Conservation (phyloP, 2,888 invertebrate species). For the Drosophila mimetica region DNA sequence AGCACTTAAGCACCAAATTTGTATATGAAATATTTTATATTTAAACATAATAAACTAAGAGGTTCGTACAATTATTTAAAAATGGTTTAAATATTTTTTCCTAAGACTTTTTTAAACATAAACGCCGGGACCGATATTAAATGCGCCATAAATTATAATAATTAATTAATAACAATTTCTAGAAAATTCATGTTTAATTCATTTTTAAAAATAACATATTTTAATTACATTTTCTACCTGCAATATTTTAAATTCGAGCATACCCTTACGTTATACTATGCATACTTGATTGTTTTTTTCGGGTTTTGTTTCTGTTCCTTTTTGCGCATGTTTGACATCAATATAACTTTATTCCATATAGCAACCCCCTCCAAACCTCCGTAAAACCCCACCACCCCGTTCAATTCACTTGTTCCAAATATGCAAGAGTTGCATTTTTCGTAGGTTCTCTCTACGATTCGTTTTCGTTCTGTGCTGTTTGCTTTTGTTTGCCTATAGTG, state of each 20-base stretch:
- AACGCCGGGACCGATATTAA: too few species aligned
- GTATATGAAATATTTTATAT: too few species aligned
- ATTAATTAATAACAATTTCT: too few species aligned
- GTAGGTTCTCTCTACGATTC: conserved; percentile 16
- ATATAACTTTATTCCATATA: conserved; percentile 67
- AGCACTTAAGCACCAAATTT: too few species aligned
- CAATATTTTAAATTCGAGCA: conserved; percentile 17
- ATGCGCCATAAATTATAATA: too few species aligned
- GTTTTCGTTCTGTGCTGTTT: conserved; percentile 6
- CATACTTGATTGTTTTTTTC: conserved; percentile 44
- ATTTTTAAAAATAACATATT: not conserved
- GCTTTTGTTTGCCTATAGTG: conserved; percentile 45
- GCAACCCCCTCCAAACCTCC: conserved; percentile 2
- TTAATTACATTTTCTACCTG: not conserved
- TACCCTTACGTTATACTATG: conserved; percentile 31
- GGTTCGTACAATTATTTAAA: too few species aligned
- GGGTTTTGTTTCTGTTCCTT: conserved; percentile 50
- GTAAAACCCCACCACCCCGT: conserved; percentile 43
- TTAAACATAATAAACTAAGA: too few species aligned
- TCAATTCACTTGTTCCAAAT: conserved; percentile 66
- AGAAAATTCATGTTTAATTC: too few species aligned
- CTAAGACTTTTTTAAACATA: too few species aligned
- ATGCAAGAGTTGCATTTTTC: conserved; percentile 62
- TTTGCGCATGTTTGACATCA: conserved; percentile 72
- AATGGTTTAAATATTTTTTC: too few species aligned